A percentile compares a stretch with the other conserved stretches of the same genome.
Conservation (phyloP, 2,888 invertebrate genomes). For the Melolontha melolontha region DNA sequence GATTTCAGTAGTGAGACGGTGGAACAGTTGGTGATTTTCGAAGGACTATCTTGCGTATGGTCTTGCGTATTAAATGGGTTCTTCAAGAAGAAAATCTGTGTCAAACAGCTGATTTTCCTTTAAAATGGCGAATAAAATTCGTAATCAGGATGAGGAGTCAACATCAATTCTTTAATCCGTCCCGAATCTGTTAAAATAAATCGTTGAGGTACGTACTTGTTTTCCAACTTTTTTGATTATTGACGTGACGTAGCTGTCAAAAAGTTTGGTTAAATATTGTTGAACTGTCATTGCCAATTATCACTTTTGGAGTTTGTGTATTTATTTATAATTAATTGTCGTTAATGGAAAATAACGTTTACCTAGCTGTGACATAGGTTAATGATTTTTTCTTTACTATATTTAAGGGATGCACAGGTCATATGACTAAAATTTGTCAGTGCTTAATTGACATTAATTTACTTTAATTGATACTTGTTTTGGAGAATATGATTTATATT, state of each 20-base stretch:
- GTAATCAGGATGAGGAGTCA: slow-evolving; percentile 47
- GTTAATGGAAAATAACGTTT: slow-evolving; percentile 27
- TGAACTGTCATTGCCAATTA: slow-evolving; percentile 41
- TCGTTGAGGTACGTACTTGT: slow-evolving; percentile 42
- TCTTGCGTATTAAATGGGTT: slow-evolving; percentile 29
- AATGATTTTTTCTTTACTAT: slow-evolving; percentile 9
- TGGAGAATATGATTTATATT: slow-evolving; percentile 22
- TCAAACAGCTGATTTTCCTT: slow-evolving; percentile 61
- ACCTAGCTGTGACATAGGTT: slow-evolving; percentile 19
- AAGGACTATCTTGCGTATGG: slow-evolving; percentile 12
- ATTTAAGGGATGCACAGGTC: slow-evolving; percentile 44
- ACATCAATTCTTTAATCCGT: slow-evolving; percentile 59
- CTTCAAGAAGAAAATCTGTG: slow-evolving; percentile 34
- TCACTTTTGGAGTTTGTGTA: slow-evolving; percentile 20
- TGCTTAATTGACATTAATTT: slow-evolving; percentile 58
- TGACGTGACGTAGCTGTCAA: slow-evolving; percentile 48
- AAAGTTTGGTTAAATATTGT: slow-evolving; percentile 48
- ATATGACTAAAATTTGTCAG: slow-evolving; percentile 48
- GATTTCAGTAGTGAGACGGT: background rate
- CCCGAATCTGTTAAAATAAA: slow-evolving; percentile 44
- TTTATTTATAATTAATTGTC: slow-evolving; percentile 22
- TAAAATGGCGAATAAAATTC: slow-evolving; percentile 59
- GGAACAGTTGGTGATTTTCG: background rate
- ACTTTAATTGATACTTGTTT: slow-evolving; percentile 51
- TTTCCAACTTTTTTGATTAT: slow-evolving; percentile 30